These are phyloP conservation scores for Chironomus tentans DNA, from an alignment of 2,888 invertebrate species.

Conservation along the genomic window DNA sequence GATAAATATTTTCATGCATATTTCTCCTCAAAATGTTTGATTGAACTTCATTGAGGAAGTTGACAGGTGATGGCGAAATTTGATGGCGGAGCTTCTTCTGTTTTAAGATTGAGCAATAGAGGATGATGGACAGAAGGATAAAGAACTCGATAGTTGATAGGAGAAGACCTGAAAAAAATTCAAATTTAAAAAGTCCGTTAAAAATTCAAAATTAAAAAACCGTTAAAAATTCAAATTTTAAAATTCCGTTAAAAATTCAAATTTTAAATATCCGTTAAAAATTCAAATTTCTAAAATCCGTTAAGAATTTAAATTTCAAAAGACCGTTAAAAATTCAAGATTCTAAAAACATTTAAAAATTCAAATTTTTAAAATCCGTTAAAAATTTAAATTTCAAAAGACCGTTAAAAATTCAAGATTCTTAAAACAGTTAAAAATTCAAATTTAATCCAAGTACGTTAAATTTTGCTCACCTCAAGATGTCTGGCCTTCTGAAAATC, in stretches of 20 bases:
- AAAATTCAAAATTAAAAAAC: too few species aligned
- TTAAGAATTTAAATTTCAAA: too few species aligned
- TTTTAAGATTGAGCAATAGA: slow-evolving; percentile 57
- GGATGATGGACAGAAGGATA: slow-evolving; percentile 58
- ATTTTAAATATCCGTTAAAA: neutral
- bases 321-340: too few species aligned
- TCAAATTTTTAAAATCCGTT: neutral
- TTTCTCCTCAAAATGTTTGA: slow-evolving; percentile 29
- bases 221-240: slow-evolving; percentile 11
- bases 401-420: slow-evolving; percentile 28
- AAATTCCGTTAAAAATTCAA: neutral
- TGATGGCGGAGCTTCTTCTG: slow-evolving; percentile 24
- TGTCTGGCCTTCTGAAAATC: slow-evolving; percentile 38
- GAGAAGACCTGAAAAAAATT: slow-evolving; percentile 45
- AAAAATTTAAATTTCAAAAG: neutral
- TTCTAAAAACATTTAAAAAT: too few species aligned
- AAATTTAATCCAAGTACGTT: neutral
- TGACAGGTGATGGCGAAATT: neutral
- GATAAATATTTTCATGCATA: slow-evolving; percentile 10
- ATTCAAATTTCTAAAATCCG: too few species aligned
- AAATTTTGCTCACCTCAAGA: slow-evolving; percentile 31
- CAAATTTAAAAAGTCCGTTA: too few species aligned
- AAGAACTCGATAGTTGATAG: slow-evolving; percentile 64
- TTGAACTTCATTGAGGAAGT: slow-evolving; percentile 33
- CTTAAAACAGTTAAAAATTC: slow-evolving; percentile 29